These are phyloP conservation scores for Yponomeuta cagnagella DNA, from an alignment of 2,888 invertebrate species.

Conservation along the genomic window DNA sequence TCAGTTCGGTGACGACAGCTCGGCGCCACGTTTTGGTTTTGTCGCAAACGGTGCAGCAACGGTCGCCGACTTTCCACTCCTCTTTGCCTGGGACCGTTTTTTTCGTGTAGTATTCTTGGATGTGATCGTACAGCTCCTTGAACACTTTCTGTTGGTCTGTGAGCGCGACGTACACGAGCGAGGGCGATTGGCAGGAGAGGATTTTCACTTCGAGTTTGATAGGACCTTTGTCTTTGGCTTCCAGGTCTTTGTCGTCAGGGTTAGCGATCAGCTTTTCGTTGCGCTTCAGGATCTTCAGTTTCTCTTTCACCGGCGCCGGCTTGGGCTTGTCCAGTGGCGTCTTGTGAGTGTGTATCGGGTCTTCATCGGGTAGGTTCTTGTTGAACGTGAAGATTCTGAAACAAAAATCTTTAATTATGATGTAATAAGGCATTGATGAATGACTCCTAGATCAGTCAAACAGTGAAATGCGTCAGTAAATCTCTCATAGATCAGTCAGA, in stretches of 20 bases:
- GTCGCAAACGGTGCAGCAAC: slow-evolving; percentile 58
- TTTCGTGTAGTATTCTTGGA: slow-evolving; percentile 71
- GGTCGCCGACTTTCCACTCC: slow-evolving; percentile 70
- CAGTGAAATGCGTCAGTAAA: not conserved
- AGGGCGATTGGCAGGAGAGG: slow-evolving; percentile 70
- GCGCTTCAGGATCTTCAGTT: slow-evolving; percentile 34
- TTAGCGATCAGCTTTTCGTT: slow-evolving; percentile 23
- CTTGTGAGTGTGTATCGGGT: slow-evolving; percentile 42
- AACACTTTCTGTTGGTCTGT: slow-evolving; percentile 59
- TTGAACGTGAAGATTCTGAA: slow-evolving; percentile 52
- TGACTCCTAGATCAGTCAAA: not conserved
- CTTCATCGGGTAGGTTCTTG: slow-evolving; percentile 34
- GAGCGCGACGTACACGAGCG: slow-evolving; percentile 77
- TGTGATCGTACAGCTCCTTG: slow-evolving; percentile 60
- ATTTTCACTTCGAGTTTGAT: slow-evolving; percentile 67
- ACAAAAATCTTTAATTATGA: slow-evolving; percentile 17
- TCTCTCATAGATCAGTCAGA: too few species aligned
- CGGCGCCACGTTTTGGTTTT: slow-evolving; percentile 80
- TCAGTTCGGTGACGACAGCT: slow-evolving; percentile 58
- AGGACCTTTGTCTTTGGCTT: slow-evolving; percentile 65
- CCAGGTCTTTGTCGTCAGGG: slow-evolving; percentile 36
- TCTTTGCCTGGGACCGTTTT: slow-evolving; percentile 30
- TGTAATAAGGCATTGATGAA: not conserved
- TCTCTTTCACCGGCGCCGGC: slow-evolving; percentile 22
- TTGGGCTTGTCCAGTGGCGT: slow-evolving; percentile 33